These are phyloP conservation scores for Chitala chitala DNA, from an alignment of 2,113 vertebrate species.

Conservation along the genomic window DNA sequence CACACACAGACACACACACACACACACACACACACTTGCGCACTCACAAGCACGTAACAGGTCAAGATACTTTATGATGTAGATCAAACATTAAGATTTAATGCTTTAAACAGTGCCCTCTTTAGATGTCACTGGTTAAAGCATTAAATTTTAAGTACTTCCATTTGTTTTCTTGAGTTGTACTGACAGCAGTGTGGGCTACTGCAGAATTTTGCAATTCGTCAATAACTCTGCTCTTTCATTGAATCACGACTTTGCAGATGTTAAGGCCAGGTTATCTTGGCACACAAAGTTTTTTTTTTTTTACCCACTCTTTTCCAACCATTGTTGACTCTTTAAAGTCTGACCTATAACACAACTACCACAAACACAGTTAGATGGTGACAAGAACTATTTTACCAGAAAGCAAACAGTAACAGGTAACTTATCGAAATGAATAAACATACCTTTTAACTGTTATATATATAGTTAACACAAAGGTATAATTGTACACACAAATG, in stretches of 20 bases:
- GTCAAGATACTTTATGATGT: slow-evolving; percentile 2
- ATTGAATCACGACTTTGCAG: not conserved
- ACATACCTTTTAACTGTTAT: too few relatives aligned
- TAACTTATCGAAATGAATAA: too few relatives aligned
- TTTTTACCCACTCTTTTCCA: not conserved
- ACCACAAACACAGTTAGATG: not conserved
- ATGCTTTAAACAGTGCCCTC: slow-evolving; percentile 4
- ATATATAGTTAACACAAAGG: too few relatives aligned
- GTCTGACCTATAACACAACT: too few relatives aligned
- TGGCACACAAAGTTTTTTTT: slow-evolving; percentile 1
- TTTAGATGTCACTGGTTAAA: slow-evolving; percentile 11
- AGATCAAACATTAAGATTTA: slow-evolving; percentile 17
- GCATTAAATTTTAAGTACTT: slow-evolving; percentile 3
- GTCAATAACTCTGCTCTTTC: not conserved
- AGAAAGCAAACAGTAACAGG: too few relatives aligned
- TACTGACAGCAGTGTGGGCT: slow-evolving; percentile 11
- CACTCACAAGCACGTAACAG: slow-evolving; percentile 2
- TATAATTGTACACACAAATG: too few relatives aligned
- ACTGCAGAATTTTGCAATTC: not conserved
- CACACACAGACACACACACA: too few relatives aligned
- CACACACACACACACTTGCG: too few relatives aligned
- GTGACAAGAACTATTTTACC: not conserved
- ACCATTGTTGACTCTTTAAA: not conserved
- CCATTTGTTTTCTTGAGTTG: slow-evolving; percentile 3
- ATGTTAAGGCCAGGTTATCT: not conserved